Percentiles rank a stretch among this genome's conserved stretches.
Evolutionary conservation across 2,797 vertebrate genomes (phyloP).

Genomic region (Gambelia wislizenii): DNA sequence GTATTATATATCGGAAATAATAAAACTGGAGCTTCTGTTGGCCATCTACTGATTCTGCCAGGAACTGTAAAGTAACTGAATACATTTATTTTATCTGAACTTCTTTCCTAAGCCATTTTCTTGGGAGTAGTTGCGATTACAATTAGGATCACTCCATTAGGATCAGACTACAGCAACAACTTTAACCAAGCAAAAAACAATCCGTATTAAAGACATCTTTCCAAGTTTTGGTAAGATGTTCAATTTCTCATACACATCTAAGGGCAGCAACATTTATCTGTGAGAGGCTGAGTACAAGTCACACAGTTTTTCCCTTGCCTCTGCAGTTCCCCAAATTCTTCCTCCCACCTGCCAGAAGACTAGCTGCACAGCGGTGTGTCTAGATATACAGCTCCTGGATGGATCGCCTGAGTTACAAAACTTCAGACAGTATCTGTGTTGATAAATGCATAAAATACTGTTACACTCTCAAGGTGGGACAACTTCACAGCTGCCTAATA

Average conservation of each 20-base stretch:
- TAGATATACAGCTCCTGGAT: no score
- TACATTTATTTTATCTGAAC: neutral
- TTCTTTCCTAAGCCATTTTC: neutral
- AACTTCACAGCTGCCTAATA: neutral
- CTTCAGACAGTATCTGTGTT: neutral
- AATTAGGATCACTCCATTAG: neutral
- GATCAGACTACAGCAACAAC: neutral
- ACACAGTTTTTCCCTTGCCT: neutral
- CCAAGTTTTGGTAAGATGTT: neutral
- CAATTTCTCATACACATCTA: neutral
- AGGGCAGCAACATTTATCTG: neutral
- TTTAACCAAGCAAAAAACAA: neutral
- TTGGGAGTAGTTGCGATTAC: neutral
- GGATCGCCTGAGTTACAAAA: neutral
- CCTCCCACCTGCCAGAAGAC: neutral
- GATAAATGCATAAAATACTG: neutral
- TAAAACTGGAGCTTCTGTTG: constrained; percentile 67
- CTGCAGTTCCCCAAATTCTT: neutral
- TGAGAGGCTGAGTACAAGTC: neutral
- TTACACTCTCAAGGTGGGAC: neutral
- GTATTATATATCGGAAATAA: constrained; percentile 50
- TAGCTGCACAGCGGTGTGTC: neutral
- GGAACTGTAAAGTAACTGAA: constrained; percentile 9
- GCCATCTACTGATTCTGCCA: constrained; percentile 64
- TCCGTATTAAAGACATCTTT: neutral